A percentile compares a stretch with the other conserved stretches of the same genome.
Evolutionary conservation across 2,113 vertebrate genomes (phyloP).

Genomic region (Echinops telfairi): DNA sequence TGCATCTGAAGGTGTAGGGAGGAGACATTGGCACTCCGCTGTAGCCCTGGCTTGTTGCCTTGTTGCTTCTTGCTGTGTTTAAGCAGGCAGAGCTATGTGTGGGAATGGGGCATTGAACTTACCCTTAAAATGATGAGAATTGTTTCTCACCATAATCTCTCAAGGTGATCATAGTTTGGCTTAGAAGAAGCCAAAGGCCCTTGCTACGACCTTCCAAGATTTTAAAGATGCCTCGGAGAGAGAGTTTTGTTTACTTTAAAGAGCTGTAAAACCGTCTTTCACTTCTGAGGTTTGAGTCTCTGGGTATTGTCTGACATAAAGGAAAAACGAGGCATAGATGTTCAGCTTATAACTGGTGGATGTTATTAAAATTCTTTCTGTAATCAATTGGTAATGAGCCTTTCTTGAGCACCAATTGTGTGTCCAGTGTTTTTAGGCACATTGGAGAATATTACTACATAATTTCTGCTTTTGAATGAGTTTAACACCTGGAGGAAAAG

Average conservation of each 20-base stretch:
- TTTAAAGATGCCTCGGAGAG: conserved; percentile 41
- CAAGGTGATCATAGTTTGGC: not conserved
- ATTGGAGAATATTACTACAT: not conserved
- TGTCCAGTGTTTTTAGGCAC: not conserved
- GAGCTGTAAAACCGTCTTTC: not conserved
- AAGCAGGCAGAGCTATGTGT: not conserved
- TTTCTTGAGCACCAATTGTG: not conserved
- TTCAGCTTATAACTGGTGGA: conserved; percentile 39
- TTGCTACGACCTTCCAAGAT: not conserved
- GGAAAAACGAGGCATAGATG: not conserved
- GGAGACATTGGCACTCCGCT: not conserved
- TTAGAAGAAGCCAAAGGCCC: not conserved
- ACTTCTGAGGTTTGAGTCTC: conserved; percentile 11
- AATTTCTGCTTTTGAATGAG: not conserved
- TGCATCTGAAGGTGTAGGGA: not conserved
- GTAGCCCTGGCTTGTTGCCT: not conserved
- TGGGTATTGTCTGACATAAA: not conserved
- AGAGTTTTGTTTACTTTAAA: conserved; percentile 41
- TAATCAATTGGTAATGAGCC: not conserved
- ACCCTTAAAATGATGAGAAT: not conserved
- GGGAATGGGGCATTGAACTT: not conserved
- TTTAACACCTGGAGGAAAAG: not conserved
- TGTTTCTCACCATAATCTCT: not conserved
- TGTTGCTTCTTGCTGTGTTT: not conserved
- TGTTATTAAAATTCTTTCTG: conserved; percentile 11